phyloP scores from a whole-genome alignment of 1,140 invertebrate species.

The Aphaenogaster ashmeadi region DNA sequence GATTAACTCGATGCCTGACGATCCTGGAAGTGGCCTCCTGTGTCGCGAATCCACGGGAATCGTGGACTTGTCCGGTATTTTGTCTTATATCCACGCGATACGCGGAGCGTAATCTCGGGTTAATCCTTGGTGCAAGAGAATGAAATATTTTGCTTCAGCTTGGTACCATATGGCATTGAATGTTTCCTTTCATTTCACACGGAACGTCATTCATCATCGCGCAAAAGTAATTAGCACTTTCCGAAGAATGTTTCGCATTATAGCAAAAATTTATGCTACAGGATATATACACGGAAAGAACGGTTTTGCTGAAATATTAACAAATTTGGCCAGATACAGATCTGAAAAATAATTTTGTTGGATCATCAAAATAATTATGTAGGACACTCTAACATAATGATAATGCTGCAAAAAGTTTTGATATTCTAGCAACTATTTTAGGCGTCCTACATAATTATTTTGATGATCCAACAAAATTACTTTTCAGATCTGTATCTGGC shows the following conservation, averaged over 20 bases:
- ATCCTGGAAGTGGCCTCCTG: background rate
- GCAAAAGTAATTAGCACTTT: background rate
- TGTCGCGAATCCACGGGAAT: slow-evolving; percentile 14
- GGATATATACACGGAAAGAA: no score
- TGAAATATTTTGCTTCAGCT: background rate
- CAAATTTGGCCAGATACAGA: no score
- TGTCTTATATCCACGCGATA: background rate
- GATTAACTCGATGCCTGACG: slow-evolving; percentile 39
- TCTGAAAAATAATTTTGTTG: no score
- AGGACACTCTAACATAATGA: no score
- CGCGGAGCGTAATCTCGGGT: background rate
- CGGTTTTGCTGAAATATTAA: no score
- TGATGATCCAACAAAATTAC: no score
- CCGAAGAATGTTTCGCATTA: background rate
- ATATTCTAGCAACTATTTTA: no score
- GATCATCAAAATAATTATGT: no score
- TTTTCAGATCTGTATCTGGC: no score
- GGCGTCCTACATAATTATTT: no score
- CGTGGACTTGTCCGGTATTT: background rate
- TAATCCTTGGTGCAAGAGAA: background rate
- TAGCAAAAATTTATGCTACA: background rate
- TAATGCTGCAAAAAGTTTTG: no score
- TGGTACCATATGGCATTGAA: background rate
- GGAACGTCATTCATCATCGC: background rate
- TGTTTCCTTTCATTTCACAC: background rate